A percentile compares a stretch with the other conserved stretches of the same genome.
These are phyloP conservation scores for Clunio marinus DNA, from an alignment of 2,888 invertebrate species.

Conservation along the genomic window DNA sequence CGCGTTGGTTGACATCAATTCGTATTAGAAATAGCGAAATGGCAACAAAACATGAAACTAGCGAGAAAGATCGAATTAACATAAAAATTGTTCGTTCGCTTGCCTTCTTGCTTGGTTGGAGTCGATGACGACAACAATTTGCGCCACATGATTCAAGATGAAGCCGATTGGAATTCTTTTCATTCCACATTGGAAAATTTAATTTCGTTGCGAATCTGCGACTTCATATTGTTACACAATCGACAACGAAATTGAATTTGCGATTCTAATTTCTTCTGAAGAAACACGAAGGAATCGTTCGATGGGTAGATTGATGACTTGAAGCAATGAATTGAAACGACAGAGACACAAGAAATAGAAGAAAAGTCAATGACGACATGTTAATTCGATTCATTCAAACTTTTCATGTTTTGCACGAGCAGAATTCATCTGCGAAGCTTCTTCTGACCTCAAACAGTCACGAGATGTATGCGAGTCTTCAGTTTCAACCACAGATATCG, in stretches of 20 bases:
- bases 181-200: background rate
- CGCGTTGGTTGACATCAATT: background rate
- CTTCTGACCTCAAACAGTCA: slow-evolving; percentile 2
- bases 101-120: background rate
- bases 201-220: no score
- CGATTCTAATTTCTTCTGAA: background rate
- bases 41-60: slow-evolving; percentile 3
- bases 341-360: no score
- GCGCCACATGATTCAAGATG: background rate
- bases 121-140: background rate
- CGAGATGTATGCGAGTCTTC: background rate
- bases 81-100: no score
- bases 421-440: background rate
- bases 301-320: no score
- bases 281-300: background rate
- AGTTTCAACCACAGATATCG: slow-evolving; percentile 3
- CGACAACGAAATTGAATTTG: no score
- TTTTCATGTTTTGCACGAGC: no score
- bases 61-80: background rate
- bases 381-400: no score
- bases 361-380: no score
- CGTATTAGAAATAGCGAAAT: background rate
- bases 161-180: background rate
- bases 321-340: no score
- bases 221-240: no score